Base-by-base conservation (phyloP, 1,140 invertebrate genomes). In the Cheumatopsyche charites region DNA sequence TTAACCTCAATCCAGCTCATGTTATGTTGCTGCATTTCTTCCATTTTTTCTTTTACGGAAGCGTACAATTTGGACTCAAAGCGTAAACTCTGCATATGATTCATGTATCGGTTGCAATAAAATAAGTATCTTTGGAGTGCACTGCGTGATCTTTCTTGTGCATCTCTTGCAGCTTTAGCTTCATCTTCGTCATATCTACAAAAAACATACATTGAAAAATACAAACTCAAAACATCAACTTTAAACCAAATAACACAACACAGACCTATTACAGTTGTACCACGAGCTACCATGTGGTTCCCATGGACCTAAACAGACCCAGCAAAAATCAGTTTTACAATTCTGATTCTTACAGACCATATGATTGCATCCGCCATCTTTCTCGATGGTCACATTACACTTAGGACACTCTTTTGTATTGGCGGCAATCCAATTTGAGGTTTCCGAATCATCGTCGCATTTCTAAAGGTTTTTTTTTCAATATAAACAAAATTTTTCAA, bases 381-480 rank as follows among this genome's bases (percentile, higher is more conserved):
- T 97, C 82, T 97, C 95, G 78, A 99, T 99, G 0, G 96, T 98
- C 1, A 97, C 96, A 82, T 97, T 96, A 84, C 97, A 99, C 79
- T 95, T 97, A 13, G 97, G 97, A 86, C 98, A 99, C 85, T 99
- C 97, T 87, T 99, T 99, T 29, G 98, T 99, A 84, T 99, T 99
- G 5, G 97, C 98, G 62, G 95, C 96, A 79, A 99, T 98, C 98
- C 98, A 99, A 81, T 99, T 99, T 19, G 95, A 97, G 29, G 98
- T 99, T 86, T 99, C 98, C 11, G 95, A 98, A 80, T 99, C 98
- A 81, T 99, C 98, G 80, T 98, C 96, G 85, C 97, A 99, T 84
- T 99, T 99, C 85, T 84, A 67, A 15, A 70, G n/a, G n/a, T n/a
- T n/a, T n/a, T 69, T n/a, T n/a, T n/a, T n/a, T n/a, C n/a, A n/a